A percentile compares a stretch with the other conserved stretches of the same genome.
Conservation (phyloP, 2,113 vertebrate species). For the Passer domesticus region DNA sequence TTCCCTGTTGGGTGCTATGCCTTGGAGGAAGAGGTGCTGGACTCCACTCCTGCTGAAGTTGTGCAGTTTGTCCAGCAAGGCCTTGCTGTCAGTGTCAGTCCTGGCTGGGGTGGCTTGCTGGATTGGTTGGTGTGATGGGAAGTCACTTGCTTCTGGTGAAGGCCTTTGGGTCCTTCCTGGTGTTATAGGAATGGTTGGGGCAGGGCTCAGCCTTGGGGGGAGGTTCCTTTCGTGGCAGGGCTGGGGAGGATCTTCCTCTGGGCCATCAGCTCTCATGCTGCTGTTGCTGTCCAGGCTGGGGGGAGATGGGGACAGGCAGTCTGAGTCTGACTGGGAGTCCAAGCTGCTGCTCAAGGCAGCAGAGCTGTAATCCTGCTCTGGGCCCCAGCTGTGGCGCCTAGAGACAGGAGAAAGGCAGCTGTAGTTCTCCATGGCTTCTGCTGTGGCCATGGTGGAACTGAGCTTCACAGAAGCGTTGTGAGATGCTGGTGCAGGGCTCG, state of each 20-base stretch:
- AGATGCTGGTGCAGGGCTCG: not conserved
- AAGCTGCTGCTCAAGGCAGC: conserved; percentile 52
- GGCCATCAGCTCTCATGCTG: not conserved
- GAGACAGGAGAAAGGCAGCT: not conserved
- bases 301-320: conserved; percentile 9
- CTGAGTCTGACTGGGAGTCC: conserved; percentile 39
- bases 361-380: conserved; percentile 24
- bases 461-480: not conserved
- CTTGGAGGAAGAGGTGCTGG: conserved; percentile 74
- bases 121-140: not conserved
- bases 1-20: conserved; percentile 43
- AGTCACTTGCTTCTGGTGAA: not conserved
- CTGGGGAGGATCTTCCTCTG: not conserved
- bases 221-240: conserved; percentile 10
- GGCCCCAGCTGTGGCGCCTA: not conserved
- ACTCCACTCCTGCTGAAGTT: conserved; percentile 69
- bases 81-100: conserved; percentile 2
- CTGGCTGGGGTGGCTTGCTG: not conserved
- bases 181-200: not conserved
- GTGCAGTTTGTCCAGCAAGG: conserved; percentile 69
- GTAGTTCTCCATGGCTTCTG: not conserved
- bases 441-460: not conserved
- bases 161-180: not conserved
- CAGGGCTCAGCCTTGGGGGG: not conserved
- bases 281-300: conserved; percentile 21